These are phyloP conservation scores for Ceratoteleas bidentatus DNA, from an alignment of 1,140 invertebrate species.

Conservation along the genomic window DNA sequence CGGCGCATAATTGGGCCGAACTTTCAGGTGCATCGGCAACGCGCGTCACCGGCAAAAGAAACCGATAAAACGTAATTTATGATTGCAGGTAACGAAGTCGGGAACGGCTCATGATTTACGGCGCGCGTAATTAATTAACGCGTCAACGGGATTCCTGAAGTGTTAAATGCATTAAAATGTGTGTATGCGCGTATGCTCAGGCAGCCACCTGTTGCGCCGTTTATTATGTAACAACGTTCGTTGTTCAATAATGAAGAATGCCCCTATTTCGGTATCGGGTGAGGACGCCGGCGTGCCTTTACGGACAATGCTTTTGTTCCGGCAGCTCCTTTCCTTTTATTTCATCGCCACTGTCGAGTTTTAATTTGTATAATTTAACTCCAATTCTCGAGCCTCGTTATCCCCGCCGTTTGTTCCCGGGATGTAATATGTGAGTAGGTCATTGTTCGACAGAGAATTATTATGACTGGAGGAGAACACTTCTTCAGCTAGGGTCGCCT, in stretches of 20 bases:
- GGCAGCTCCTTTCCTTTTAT: neutral
- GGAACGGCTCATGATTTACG: slow-evolving; percentile 48
- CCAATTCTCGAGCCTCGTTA: neutral
- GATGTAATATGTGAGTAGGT: neutral
- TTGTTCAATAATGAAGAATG: slow-evolving; percentile 55
- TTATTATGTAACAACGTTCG: slow-evolving; percentile 63
- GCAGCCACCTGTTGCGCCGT: slow-evolving; percentile 55
- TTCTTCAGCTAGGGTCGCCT: no score
- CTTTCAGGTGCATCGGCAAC: slow-evolving; percentile 7
- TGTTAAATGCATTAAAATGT: slow-evolving; percentile 60
- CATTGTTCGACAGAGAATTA: neutral
- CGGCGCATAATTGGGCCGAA: slow-evolving; percentile 8
- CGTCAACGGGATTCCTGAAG: slow-evolving; percentile 55
- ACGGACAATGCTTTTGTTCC: slow-evolving; percentile 16
- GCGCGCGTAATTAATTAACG: slow-evolving; percentile 55
- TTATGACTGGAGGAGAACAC: no score
- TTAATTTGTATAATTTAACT: slow-evolving; percentile 21
- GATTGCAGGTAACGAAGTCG: slow-evolving; percentile 25
- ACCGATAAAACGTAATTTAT: slow-evolving; percentile 52
- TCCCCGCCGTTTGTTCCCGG: neutral
- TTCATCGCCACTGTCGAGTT: neutral
- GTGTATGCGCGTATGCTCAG: slow-evolving; percentile 44
- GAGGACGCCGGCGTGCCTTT: neutral
- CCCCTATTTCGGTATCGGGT: slow-evolving; percentile 12
- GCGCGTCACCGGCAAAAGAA: slow-evolving; percentile 22